Evolutionary conservation across 2,888 invertebrate species (phyloP).

Genomic region (Enchytraeus crypticus): DNA sequence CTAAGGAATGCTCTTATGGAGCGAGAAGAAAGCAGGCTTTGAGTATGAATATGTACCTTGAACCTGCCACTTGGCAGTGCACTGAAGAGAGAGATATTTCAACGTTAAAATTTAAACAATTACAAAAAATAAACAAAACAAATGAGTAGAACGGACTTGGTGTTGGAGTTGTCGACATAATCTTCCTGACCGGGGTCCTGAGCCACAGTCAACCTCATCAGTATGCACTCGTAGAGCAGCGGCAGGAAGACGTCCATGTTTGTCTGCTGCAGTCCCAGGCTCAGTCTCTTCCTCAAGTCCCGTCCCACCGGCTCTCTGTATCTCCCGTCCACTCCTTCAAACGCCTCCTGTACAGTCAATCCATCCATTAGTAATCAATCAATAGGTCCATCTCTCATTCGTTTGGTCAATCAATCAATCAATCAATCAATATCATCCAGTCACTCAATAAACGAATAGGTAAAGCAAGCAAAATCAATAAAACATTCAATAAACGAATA

Average conservation of each 20-base stretch:
- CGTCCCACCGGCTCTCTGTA: constrained; percentile 13
- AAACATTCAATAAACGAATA: background rate
- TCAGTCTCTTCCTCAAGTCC: constrained; percentile 6
- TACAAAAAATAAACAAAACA: background rate
- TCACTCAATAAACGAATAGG: too few relatives aligned
- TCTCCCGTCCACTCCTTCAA: constrained; percentile 15
- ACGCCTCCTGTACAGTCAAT: constrained; percentile 22
- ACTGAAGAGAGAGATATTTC: too few relatives aligned
- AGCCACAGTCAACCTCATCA: constrained; percentile 16
- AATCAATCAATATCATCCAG: too few relatives aligned
- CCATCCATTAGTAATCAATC: too few relatives aligned
- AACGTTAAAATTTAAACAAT: too few relatives aligned
- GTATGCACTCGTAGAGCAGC: constrained; percentile 22
- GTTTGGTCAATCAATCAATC: too few relatives aligned
- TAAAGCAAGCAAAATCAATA: too few relatives aligned
- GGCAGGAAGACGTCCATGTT: constrained; percentile 15
- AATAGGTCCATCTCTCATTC: too few relatives aligned
- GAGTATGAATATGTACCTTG: too few relatives aligned
- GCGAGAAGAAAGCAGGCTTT: too few relatives aligned
- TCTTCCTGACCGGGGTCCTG: constrained; percentile 15
- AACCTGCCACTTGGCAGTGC: too few relatives aligned
- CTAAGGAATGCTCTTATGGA: too few relatives aligned
- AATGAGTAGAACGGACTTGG: constrained; percentile 4
- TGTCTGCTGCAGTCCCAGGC: constrained; percentile 8
- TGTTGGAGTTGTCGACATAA: constrained; percentile 13